Percentiles rank a stretch among this genome's conserved stretches.
Evolutionary conservation across 2,113 vertebrate genomes (phyloP).

Genomic region (Cettia cetti): DNA sequence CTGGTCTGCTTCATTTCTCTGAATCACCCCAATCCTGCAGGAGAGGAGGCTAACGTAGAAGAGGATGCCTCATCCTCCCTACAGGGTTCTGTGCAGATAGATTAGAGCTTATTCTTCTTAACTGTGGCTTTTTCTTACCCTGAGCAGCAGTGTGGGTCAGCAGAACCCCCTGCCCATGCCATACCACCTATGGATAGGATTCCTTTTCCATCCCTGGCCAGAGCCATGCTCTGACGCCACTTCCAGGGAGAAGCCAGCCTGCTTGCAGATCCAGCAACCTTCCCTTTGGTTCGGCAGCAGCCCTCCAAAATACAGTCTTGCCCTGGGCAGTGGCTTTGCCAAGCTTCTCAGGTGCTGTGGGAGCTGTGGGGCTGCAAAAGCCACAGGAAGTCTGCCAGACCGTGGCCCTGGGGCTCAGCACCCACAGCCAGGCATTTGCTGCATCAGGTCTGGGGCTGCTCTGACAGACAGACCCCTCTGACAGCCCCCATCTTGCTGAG

Average conservation of each 20-base stretch:
- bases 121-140: not conserved
- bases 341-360: accelerated
- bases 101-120: not conserved
- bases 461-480: not conserved
- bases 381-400: not conserved
- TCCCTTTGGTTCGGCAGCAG: not conserved
- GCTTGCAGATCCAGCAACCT: not conserved
- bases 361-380: not conserved
- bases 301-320: not conserved
- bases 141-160: not conserved
- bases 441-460: not conserved
- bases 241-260: not conserved
- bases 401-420: not conserved
- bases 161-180: not conserved
- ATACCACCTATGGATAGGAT: not conserved
- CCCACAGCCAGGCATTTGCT: accelerated
- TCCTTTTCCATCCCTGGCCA: not conserved
- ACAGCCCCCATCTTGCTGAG: not conserved
- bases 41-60: not conserved
- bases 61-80: not conserved
- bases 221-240: accelerated
- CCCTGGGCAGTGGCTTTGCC: not conserved
- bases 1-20: not conserved
- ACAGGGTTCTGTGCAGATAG: not conserved
- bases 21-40: not conserved